Conservation (phyloP, 2,888 invertebrate genomes). For the Cheilosia variabilis region DNA sequence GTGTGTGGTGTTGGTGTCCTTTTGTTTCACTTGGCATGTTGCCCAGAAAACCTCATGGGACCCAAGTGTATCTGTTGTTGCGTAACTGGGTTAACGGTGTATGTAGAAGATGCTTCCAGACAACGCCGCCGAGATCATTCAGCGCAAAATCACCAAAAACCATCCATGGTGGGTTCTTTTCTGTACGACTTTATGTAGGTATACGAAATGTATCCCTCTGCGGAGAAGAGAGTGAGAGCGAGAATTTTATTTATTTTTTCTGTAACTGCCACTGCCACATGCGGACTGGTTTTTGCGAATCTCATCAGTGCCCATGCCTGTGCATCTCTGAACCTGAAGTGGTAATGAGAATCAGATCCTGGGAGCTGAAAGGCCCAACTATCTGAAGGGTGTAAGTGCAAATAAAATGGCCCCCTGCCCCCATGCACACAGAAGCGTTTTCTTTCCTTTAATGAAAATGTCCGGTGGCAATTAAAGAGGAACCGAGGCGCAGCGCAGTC, state of each 20-base stretch:
- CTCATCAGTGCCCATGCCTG: constrained; percentile 32
- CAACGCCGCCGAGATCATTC: constrained; percentile 14
- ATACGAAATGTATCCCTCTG: neutral
- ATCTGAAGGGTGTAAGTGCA: constrained; percentile 40
- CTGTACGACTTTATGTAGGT: too few relatives aligned
- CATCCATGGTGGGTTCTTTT: constrained; percentile 36
- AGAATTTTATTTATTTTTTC: neutral
- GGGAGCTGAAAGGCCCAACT: constrained; percentile 3
- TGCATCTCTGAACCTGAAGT: constrained; percentile 13
- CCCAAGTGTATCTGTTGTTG: constrained; percentile 55
- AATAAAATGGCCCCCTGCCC: constrained; percentile 2
- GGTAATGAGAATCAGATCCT: constrained; percentile 16
- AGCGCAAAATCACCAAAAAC: constrained; percentile 72
- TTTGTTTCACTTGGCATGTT: constrained; percentile 62
- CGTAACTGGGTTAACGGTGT: constrained; percentile 71
- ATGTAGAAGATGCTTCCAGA: constrained; percentile 29
- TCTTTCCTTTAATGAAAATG: constrained; percentile 66
- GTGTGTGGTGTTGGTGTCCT: constrained; percentile 18
- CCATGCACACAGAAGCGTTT: neutral
- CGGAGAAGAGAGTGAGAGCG: neutral
- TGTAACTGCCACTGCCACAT: constrained; percentile 55
- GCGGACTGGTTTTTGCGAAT: constrained; percentile 44
- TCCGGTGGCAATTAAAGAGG: constrained; percentile 68
- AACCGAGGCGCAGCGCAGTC: neutral
- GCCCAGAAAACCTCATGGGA: constrained; percentile 34